phyloP scores from a whole-genome alignment of 2,113 vertebrate genomes.

The Phainopepla nitens region DNA sequence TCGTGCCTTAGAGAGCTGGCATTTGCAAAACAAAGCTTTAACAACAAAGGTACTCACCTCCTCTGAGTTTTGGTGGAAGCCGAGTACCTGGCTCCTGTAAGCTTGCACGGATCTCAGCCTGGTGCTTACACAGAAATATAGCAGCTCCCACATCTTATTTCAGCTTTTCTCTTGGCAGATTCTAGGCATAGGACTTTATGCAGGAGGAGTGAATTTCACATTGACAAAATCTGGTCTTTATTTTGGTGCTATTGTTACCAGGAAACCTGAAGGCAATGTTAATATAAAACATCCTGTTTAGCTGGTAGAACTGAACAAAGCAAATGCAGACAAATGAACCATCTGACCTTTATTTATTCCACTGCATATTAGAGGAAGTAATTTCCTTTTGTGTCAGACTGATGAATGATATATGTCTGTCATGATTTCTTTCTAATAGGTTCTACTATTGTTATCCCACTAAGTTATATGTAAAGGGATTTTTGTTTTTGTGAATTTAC shows the following conservation, averaged over 20 bases:
- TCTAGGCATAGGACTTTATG: neutral
- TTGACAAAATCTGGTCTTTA: constrained; percentile 38
- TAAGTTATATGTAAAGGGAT: constrained; percentile 49
- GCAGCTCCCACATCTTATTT: neutral
- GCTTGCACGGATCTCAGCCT: neutral
- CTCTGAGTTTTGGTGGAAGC: neutral
- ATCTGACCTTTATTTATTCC: constrained; percentile 30
- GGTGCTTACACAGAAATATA: neutral
- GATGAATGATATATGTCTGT: constrained; percentile 5
- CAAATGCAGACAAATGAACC: neutral
- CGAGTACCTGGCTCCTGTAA: neutral
- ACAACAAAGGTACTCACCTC: neutral
- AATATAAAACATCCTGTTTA: constrained; percentile 31
- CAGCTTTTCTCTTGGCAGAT: neutral
- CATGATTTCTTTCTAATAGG: constrained; percentile 34
- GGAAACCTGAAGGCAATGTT: constrained; percentile 15
- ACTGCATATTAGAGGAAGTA: neutral
- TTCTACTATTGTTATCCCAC: constrained; percentile 5
- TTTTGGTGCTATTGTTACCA: constrained; percentile 72
- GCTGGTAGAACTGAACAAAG: neutral
- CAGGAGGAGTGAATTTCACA: constrained; percentile 29
- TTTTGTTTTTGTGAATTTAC: neutral
- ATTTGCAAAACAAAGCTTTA: neutral
- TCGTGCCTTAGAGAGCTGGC: neutral
- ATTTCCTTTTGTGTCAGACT: constrained; percentile 29